Evolutionary conservation across 2,113 vertebrate species (phyloP), one percentile per base, ranked within the genome.

Genomic region (Noctilio leporinus): DNA sequence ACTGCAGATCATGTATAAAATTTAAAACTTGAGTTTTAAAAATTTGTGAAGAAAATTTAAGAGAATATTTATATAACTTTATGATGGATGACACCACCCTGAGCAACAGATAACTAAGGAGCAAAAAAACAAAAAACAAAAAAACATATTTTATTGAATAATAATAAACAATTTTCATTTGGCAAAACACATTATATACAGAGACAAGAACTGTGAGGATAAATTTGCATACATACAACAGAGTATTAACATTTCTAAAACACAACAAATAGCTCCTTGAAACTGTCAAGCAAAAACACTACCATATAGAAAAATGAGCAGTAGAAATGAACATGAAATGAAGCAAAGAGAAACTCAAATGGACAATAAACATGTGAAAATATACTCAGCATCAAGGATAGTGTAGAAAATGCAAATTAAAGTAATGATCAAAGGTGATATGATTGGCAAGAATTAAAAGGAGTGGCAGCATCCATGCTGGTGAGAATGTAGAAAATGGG

Each of bases 141-240:
- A n/a, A n/a, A n/a, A n/a, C 6, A 75, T 7, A 59, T 57, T 84
- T 80, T 70, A 81, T 81, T 95, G 76, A 82, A 87, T n/a, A 70
- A 91, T 57, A 93, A 96, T 65, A 92, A 92, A 93, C 47, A 95
- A 65, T 69, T 91, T 95, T 92, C 91, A 91, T 92, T 81, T 78
- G 62, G 72, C 90, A 96, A 93, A 87, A 84, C 59, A 49, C 30
- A 93, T 62, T 33, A 91, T 81, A 87, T 35, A 62, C 6, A 85
- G 35, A 92, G n/a, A 59, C 28, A 64, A 88, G 78, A 65, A 84
- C 3, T n/a, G 2, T 69, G 73, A 84, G 73, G 43, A 85, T 55
- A 38, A 15, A 92, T 64, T 94, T 96, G 62, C 5, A 95, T 26
- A 91, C 28, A 88, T 59, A 40, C 22, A 89, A 81, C 55, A 77